phyloP scores from a whole-genome alignment of 2,888 invertebrate species.

The Synanthedon formicaeformis region DNA sequence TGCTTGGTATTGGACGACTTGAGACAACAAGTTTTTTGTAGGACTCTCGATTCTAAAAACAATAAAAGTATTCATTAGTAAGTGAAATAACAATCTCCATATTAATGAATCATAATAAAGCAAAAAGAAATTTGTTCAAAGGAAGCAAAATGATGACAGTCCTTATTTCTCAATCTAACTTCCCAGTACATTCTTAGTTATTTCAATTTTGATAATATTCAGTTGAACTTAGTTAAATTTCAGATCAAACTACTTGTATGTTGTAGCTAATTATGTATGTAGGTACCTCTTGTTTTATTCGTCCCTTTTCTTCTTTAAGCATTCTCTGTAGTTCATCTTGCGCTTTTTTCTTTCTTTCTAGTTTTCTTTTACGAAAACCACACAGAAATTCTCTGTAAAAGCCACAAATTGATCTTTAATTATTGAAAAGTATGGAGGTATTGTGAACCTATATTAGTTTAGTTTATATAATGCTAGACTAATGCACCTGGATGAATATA shows the following conservation, averaged over 20 bases:
- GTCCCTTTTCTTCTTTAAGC: slow-evolving; percentile 80
- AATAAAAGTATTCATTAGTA: neutral
- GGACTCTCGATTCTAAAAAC: slow-evolving; percentile 73
- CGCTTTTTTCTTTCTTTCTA: slow-evolving; percentile 80
- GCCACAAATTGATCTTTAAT: neutral
- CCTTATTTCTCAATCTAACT: no score
- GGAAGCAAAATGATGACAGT: no score
- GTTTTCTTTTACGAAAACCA: slow-evolving; percentile 84
- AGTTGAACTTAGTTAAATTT: no score
- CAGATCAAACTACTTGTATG: no score
- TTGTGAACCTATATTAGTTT: no score
- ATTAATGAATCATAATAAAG: no score
- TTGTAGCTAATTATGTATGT: no score
- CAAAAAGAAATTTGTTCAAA: no score
- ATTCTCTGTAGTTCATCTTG: slow-evolving; percentile 77
- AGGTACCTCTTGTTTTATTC: slow-evolving; percentile 78
- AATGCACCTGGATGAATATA: no score
- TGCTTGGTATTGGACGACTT: slow-evolving; percentile 76
- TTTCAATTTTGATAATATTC: no score
- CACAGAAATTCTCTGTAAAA: slow-evolving; percentile 78
- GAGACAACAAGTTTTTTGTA: slow-evolving; percentile 81
- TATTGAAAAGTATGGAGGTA: neutral
- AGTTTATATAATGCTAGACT: no score
- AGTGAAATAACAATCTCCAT: neutral
- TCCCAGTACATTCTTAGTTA: no score